Percentiles rank a stretch among this genome's conserved stretches.
Evolutionary conservation across 2,888 invertebrate genomes (phyloP).

Genomic region (Lasioglossum morio): DNA sequence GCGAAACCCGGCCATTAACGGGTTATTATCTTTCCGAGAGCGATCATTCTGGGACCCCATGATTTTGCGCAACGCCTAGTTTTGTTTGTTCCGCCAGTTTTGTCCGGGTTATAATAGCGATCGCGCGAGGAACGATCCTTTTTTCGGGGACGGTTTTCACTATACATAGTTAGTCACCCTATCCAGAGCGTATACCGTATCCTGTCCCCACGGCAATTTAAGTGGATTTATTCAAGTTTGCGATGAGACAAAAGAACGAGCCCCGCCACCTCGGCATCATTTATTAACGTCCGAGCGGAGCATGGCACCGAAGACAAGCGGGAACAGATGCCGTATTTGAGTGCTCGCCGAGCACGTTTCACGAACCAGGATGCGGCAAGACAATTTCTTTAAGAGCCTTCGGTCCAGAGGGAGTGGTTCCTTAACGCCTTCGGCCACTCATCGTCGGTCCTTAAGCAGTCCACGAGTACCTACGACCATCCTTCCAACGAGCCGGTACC

Average conservation of each 20-base stretch:
- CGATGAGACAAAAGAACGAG: slow-evolving; percentile 53
- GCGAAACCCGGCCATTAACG: neutral
- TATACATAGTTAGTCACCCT: neutral
- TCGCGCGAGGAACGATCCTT: neutral
- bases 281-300: slow-evolving; percentile 68
- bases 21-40: neutral
- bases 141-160: neutral
- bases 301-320: slow-evolving; percentile 47
- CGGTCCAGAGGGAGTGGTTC: slow-evolving; percentile 49
- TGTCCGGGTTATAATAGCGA: neutral
- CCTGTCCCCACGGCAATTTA: slow-evolving; percentile 36
- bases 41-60: neutral
- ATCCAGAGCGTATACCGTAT: neutral
- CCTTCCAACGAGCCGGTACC: slow-evolving; percentile 45
- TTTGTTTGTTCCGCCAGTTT: neutral
- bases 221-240: slow-evolving; percentile 66
- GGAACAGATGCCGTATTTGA: slow-evolving; percentile 66
- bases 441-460: slow-evolving; percentile 62
- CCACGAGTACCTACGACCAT: slow-evolving; percentile 54
- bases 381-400: slow-evolving; percentile 72
- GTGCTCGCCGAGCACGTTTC: slow-evolving; percentile 40
- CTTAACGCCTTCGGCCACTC: slow-evolving; percentile 66
- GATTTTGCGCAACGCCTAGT: neutral
- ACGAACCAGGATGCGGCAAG: slow-evolving; percentile 57
- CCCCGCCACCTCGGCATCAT: slow-evolving; percentile 59